These are phyloP conservation scores for Ennomos erosarius DNA, from an alignment of 2,888 invertebrate species.

Conservation along the genomic window DNA sequence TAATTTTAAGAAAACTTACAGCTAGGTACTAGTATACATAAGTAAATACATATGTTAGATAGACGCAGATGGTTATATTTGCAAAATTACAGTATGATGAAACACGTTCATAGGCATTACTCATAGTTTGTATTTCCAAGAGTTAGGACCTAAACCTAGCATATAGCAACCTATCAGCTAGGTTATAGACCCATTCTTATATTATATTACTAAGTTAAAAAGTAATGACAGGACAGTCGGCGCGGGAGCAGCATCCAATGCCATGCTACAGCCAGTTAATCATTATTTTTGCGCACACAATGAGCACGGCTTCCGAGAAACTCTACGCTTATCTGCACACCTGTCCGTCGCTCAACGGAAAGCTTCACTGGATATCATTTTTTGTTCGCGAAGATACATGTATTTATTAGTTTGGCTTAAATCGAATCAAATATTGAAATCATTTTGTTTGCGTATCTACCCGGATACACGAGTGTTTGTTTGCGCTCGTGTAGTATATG, in stretches of 20 bases:
- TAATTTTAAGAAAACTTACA: too few relatives aligned
- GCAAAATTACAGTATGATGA: too few relatives aligned
- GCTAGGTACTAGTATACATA: too few relatives aligned
- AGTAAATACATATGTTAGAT: too few relatives aligned
- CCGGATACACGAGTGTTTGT: constrained; percentile 27
- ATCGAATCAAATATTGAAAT: constrained; percentile 21
- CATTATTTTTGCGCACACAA: constrained; percentile 70
- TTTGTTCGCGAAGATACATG: constrained; percentile 13
- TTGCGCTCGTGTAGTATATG: constrained; percentile 1
- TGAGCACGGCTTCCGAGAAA: constrained; percentile 65
- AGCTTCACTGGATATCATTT: constrained; percentile 45
- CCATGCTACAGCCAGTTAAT: constrained; percentile 50
- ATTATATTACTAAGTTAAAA: too few relatives aligned
- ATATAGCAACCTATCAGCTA: too few relatives aligned
- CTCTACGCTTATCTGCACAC: constrained; percentile 77
- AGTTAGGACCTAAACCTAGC: too few relatives aligned
- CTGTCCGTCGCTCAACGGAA: constrained; percentile 80
- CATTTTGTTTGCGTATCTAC: constrained; percentile 19
- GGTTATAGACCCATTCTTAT: too few relatives aligned
- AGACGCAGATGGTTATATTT: too few relatives aligned
- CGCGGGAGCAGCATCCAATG: constrained; percentile 45
- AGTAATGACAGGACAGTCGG: constrained; percentile 15
- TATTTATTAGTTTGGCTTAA: constrained; percentile 19
- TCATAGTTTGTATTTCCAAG: too few relatives aligned
- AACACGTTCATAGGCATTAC: too few relatives aligned